Evolutionary conservation across 2,888 invertebrate genomes (phyloP).

Genomic region (Steromphala cineraria): DNA sequence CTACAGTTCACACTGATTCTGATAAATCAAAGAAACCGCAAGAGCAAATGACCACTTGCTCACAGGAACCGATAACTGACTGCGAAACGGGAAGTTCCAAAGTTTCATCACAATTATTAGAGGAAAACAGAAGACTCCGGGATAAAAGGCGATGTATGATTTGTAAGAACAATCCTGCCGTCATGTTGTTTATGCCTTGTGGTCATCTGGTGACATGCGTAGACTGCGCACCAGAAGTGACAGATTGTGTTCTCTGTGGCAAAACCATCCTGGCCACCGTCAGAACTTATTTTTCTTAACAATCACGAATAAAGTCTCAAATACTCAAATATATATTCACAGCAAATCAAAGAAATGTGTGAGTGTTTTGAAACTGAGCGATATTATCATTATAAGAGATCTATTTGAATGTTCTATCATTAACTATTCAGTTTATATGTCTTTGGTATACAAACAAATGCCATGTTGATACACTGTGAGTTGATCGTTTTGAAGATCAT

Average conservation of each 20-base stretch:
- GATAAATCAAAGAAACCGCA: background rate
- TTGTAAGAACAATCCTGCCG: conserved; percentile 8
- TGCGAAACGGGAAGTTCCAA: background rate
- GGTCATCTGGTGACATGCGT: conserved; percentile 29
- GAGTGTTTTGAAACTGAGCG: too few relatives aligned
- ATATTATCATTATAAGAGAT: too few relatives aligned
- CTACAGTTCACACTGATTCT: background rate
- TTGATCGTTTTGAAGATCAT: too few relatives aligned
- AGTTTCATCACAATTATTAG: background rate
- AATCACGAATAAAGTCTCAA: too few relatives aligned
- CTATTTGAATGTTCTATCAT: too few relatives aligned
- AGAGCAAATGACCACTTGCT: too few relatives aligned
- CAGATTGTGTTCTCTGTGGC: conserved; percentile 23
- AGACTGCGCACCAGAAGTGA: conserved; percentile 10
- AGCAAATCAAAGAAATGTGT: too few relatives aligned
- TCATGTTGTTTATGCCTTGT: conserved; percentile 28
- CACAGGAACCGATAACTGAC: too few relatives aligned
- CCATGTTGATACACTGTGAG: too few relatives aligned
- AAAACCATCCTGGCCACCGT: conserved; percentile 26
- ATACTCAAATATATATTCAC: too few relatives aligned
- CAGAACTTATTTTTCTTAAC: conserved; percentile 1
- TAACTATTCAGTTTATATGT: too few relatives aligned
- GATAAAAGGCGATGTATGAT: background rate
- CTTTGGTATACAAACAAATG: too few relatives aligned
- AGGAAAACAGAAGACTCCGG: background rate